Evolutionary conservation across 2,888 invertebrate genomes (phyloP).

Genomic region (Pocota personata): DNA sequence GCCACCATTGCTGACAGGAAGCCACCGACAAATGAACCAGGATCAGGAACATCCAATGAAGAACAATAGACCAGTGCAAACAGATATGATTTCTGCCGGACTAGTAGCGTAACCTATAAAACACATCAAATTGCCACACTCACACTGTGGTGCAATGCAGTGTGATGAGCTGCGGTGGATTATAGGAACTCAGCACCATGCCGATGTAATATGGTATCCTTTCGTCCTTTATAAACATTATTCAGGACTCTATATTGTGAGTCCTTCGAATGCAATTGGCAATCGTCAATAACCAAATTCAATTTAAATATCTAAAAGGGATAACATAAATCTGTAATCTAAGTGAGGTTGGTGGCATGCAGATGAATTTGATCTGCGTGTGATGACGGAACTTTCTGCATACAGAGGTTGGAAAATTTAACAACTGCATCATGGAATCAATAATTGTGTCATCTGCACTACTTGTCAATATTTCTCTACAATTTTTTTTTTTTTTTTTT

Average conservation of each 20-base stretch:
- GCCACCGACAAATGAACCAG: constrained; percentile 25
- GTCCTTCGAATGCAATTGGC: constrained; percentile 8
- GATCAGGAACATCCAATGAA: constrained; percentile 12
- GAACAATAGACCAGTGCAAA: background rate
- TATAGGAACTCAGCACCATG: background rate
- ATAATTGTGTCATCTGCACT: constrained; percentile 53
- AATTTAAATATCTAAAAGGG: constrained; percentile 47
- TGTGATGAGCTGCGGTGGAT: constrained; percentile 11
- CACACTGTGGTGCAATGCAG: constrained; percentile 13
- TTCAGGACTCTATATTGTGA: background rate
- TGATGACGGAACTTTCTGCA: constrained; percentile 7
- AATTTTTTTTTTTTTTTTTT: background rate
- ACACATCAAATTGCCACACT: constrained; percentile 34
- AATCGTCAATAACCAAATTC: constrained; percentile 51
- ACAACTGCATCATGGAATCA: constrained; percentile 59
- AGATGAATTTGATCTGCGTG: constrained; percentile 2
- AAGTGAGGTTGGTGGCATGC: background rate
- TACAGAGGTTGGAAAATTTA: constrained; percentile 39
- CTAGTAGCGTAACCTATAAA: constrained; percentile 23
- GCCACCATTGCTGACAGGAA: constrained; percentile 45
- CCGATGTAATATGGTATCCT: background rate
- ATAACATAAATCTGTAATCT: constrained; percentile 37
- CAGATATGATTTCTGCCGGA: constrained; percentile 11
- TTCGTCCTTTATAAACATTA: background rate
- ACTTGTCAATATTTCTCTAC: constrained; percentile 27